These are phyloP conservation scores for Sitobion miscanthi DNA, from an alignment of 1,140 invertebrate species.

Conservation along the genomic window DNA sequence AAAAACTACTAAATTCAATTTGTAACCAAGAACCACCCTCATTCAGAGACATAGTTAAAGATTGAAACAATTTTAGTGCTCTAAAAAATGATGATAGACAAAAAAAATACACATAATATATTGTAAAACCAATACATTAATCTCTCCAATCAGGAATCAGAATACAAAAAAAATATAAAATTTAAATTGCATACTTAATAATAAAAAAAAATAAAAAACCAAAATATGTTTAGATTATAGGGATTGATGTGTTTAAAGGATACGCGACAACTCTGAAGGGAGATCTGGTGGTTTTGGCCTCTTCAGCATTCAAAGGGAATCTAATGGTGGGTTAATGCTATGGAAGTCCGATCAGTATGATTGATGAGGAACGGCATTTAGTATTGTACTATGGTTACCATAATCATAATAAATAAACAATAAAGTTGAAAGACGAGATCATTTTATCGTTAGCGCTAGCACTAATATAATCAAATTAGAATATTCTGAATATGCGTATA, in stretches of 20 bases:
- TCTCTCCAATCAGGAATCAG: not conserved
- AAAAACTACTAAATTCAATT: no score
- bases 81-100: not conserved
- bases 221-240: not conserved
- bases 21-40: no score
- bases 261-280: not conserved
- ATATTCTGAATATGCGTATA: not conserved
- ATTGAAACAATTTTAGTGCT: not conserved
- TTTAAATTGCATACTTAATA: not conserved
- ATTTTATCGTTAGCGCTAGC: not conserved
- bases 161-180: not conserved
- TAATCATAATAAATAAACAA: not conserved
- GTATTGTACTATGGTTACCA: not conserved
- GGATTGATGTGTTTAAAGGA: not conserved
- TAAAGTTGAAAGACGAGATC: not conserved
- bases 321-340: not conserved
- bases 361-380: not conserved
- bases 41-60: not conserved
- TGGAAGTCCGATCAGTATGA: not conserved
- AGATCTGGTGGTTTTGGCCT: not conserved
- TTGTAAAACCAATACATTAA: not conserved
- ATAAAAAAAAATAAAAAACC: not conserved
- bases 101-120: not conserved
- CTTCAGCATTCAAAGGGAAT: not conserved
- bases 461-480: not conserved